These are phyloP conservation scores for Drosophila pseudotalamancana DNA, from an alignment of 2,888 invertebrate genomes.

Conservation along the genomic window DNA sequence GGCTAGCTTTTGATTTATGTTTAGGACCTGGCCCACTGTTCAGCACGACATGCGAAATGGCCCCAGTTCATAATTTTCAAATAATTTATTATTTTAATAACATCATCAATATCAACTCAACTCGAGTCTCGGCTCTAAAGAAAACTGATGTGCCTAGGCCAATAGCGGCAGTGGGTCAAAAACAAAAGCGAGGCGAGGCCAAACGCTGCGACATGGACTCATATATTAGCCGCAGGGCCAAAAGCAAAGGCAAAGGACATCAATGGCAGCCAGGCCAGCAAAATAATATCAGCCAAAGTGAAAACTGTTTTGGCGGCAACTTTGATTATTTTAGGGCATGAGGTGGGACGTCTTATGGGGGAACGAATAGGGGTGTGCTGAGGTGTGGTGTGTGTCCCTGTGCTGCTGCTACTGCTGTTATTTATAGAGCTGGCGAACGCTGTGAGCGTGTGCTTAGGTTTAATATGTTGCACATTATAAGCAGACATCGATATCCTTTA, in stretches of 20 bases:
- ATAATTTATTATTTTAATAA: conserved; percentile 80
- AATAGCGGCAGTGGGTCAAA: conserved; percentile 46
- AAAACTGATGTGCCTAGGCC: conserved; percentile 39
- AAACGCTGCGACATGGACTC: conserved; percentile 68
- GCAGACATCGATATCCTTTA: conserved; percentile 82
- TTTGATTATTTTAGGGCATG: conserved; percentile 63
- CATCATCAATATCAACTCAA: conserved; percentile 78
- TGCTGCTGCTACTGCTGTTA: conserved; percentile 47
- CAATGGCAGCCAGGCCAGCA: conserved; percentile 60
- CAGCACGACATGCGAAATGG: conserved; percentile 72
- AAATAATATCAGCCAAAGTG: conserved; percentile 75
- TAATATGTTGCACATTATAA: conserved; percentile 83
- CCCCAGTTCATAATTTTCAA: conserved; percentile 78
- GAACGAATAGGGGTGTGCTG: not conserved
- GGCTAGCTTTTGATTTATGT: conserved; percentile 63
- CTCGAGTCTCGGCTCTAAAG: conserved; percentile 16
- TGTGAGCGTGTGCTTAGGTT: conserved; percentile 77
- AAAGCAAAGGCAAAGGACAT: conserved; percentile 59
- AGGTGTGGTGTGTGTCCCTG: conserved; percentile 20
- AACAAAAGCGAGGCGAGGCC: conserved; percentile 64
- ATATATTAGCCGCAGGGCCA: conserved; percentile 75
- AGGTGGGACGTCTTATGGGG: conserved; percentile 1
- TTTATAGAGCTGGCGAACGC: conserved; percentile 67
- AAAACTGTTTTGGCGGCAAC: conserved; percentile 77
- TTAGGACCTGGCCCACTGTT: conserved; percentile 27